phyloP scores from a whole-genome alignment of 2,888 invertebrate species.

The Heliconius charithonia region DNA sequence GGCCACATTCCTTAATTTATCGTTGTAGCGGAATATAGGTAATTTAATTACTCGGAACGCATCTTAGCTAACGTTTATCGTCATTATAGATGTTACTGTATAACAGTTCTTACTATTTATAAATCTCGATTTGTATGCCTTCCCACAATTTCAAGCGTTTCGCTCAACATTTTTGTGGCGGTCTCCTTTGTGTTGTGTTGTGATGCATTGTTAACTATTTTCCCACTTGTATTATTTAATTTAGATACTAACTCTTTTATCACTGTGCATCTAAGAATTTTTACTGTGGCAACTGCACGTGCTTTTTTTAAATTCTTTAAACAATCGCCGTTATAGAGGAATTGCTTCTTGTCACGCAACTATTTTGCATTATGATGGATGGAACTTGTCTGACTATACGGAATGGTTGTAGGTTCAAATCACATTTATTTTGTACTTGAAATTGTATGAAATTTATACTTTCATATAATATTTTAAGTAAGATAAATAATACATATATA shows the following conservation, averaged over 20 bases:
- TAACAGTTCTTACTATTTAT: constrained; percentile 41
- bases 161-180: constrained; percentile 43
- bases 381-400: background rate
- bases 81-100: constrained; percentile 42
- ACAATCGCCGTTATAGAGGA: background rate
- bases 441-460: no score
- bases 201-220: constrained; percentile 45
- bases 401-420: background rate
- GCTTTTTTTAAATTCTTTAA: background rate
- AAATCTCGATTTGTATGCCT: constrained; percentile 43
- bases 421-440: background rate
- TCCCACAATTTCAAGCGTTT: constrained; percentile 45
- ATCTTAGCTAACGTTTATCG: constrained; percentile 41
- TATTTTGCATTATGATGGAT: background rate
- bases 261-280: constrained; percentile 28
- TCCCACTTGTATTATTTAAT: constrained; percentile 45
- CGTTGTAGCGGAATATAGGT: constrained; percentile 39
- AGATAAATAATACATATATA: no score
- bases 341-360: background rate
- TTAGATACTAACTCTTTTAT: constrained; percentile 24
- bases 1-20: constrained; percentile 47
- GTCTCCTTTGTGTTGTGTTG: constrained; percentile 43
- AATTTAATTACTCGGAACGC: constrained; percentile 44
- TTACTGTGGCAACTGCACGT: constrained; percentile 14
- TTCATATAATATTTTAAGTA: no score